Evolutionary conservation across 2,113 vertebrate species (phyloP), one percentile per base, ranked within the genome.

Genomic region (Clupea harengus): DNA sequence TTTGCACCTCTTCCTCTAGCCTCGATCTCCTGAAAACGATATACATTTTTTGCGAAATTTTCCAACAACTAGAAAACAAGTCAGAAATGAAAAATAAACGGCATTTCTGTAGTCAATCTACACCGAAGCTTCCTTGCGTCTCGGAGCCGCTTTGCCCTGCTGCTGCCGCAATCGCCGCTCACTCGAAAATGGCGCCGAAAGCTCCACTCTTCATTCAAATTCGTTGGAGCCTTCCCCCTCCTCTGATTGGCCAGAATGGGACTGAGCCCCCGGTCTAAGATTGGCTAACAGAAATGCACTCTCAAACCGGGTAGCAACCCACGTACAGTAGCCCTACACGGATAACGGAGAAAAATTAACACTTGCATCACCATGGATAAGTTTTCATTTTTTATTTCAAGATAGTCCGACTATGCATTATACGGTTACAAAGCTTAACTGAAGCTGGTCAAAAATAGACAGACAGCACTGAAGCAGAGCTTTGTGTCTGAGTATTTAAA

Each of bases 171-270:
- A 93, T 95, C 93, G 93, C 95, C 93, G 95, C 94, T 95, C 94
- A 98, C 96, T 98, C 97, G 97, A 99, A 99, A 99, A 99, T 99
- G 97, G 97, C 97, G 97, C 97, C 97, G 96, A 98, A 98, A 98
- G 96, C 96, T 94, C 90, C 94, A 93, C 95, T 97, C 95, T 95
- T 98, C 97, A 98, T 98, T 98, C 97, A 98, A 98, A 98, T 97
- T 97, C 96, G 96, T 95, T 95, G 96, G 96, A 95, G 94, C 96
- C 96, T 95, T 95, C 96, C 95, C 94, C 88, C 85, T 25, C 82
- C 82, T 86, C 92, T 92, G 91, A 95, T 94, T 91, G 94, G 95
- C 93, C 93, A 94, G 92, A 93, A 89, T 94, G 94, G 94, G 93
- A 93, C 94, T 82, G 87, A 88, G 90, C 90, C 93, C 92, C 47